These are phyloP conservation scores for Heliothis virescens DNA, from an alignment of 1,140 invertebrate species.

Conservation along the genomic window DNA sequence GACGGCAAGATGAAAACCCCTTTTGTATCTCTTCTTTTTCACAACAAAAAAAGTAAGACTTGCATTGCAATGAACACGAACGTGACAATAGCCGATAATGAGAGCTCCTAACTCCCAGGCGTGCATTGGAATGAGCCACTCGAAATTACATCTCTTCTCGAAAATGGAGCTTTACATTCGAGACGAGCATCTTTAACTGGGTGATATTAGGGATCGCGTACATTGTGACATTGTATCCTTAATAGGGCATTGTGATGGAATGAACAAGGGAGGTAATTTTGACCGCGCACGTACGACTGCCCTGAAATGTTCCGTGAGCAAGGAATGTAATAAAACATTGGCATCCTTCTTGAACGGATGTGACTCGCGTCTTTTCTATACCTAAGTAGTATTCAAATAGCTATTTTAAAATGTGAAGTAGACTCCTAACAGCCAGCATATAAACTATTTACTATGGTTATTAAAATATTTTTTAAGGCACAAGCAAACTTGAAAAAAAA, in stretches of 20 bases:
- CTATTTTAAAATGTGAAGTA: conserved; percentile 31
- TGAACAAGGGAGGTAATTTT: conserved; percentile 63
- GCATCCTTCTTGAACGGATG: conserved; percentile 65
- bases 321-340: conserved; percentile 73
- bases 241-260: conserved; percentile 72
- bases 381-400: conserved; percentile 19
- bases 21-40: conserved; percentile 38
- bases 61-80: conserved; percentile 14
- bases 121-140: conserved; percentile 37
- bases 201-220: conserved; percentile 50
- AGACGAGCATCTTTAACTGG: conserved; percentile 49
- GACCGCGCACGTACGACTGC: conserved; percentile 65
- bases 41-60: conserved; percentile 24
- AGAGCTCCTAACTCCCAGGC: conserved; percentile 21
- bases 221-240: conserved; percentile 66
- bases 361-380: conserved; percentile 56
- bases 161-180: conserved; percentile 45
- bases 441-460: neutral
- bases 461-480: neutral
- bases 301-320: conserved; percentile 61
- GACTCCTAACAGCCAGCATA: neutral
- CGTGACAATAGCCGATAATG: conserved; percentile 44
- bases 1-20: conserved; percentile 35
- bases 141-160: conserved; percentile 46
- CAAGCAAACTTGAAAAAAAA: neutral